A percentile compares a stretch with the other conserved stretches of the same genome.
These are phyloP conservation scores for Mohoua ochrocephala DNA, from an alignment of 2,113 vertebrate genomes.

Conservation along the genomic window DNA sequence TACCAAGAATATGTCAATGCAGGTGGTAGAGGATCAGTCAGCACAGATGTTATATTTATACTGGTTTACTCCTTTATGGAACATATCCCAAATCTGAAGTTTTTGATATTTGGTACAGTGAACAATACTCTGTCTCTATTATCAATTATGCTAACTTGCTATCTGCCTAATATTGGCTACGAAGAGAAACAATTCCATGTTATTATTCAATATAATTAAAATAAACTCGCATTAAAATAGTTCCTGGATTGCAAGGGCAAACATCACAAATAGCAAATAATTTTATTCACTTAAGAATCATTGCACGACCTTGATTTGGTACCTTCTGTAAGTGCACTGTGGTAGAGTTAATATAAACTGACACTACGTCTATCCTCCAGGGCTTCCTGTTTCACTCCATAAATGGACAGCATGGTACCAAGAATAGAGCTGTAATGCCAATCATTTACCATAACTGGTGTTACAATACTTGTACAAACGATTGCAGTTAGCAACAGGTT, in stretches of 20 bases:
- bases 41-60: not conserved
- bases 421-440: not conserved
- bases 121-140: not conserved
- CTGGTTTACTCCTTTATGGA: not conserved
- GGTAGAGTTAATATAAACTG: not conserved
- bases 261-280: not conserved
- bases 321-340: not conserved
- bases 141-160: not conserved
- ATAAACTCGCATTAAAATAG: not conserved
- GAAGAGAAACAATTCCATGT: not conserved
- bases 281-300: not conserved
- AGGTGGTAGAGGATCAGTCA: not conserved
- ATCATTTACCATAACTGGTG: not conserved
- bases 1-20: not conserved
- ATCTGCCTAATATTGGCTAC: not conserved
- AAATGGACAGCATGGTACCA: not conserved
- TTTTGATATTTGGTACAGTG: not conserved
- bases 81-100: not conserved
- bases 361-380: not conserved
- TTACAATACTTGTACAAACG: not conserved
- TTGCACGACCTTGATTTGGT: not conserved
- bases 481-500: not conserved
- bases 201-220: not conserved
- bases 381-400: not conserved
- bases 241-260: not conserved